Evolutionary conservation across 92 coral and sea anemone species (phyloP), one percentile per base, ranked within the genome.

Genomic region (Parazoanthus darwini): DNA sequence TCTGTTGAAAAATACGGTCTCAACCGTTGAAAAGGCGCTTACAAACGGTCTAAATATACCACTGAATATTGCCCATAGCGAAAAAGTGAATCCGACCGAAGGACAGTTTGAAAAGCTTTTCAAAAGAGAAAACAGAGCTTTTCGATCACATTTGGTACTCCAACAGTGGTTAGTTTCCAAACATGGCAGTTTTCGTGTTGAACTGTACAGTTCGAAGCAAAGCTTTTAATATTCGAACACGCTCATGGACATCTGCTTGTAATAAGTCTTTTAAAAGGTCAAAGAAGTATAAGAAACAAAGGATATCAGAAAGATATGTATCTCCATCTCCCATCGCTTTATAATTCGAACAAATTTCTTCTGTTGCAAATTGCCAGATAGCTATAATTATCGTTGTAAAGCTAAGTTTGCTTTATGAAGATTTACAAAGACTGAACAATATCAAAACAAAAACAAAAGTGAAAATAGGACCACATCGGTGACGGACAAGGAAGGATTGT

Each of bases 181-280:
- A 71, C 15, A 42, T 43, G 18, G 78, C 37, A 46, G 15, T 33
- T 42, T 84, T 84, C 74, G 23, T 66, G 11, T 46, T 6, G 25
- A 18, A 25, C 8, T 20, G 68, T 29, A 26, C 42, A 43, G 36
- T 48, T 44, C 8, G 38, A 33, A 20, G 35, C 29, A 33, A 80
- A 54, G 6, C 3, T 58, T 14, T 54, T 54, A 46, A 54, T 54
- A 80, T 80, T 16, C 33, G 71, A 56, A 33, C 4, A 48, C 36
- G 16, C 14, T 10, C 8, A 44, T 6, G 9, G 13, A 16, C 87
- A 70, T 84, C 56, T 71, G 78, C 16, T 23, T 46, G 79, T 48
- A 83, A 83, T 44, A 50, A 33, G 63, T 83, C 42, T 70, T 84
- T 72, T 54, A 15, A 29, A 71, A 84, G 87, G 87, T 84, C 87